Percentiles rank a stretch among this genome's conserved stretches.
phyloP scores from a whole-genome alignment of 2,888 invertebrate genomes.

The Pyrrhosoma nymphula region DNA sequence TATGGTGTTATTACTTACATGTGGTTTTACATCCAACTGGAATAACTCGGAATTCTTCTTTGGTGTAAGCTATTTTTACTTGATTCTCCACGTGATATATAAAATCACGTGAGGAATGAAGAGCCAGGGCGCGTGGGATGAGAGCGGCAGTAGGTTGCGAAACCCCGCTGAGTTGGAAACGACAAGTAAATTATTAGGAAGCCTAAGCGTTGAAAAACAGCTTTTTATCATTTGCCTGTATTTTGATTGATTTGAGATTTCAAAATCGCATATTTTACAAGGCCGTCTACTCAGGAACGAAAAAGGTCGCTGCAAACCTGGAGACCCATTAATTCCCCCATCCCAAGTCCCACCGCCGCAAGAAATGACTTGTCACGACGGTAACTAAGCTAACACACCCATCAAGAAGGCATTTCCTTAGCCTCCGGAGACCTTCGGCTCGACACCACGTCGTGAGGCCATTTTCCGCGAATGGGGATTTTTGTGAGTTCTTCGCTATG shows the following conservation, averaged over 20 bases:
- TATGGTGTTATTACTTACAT: too few species aligned
- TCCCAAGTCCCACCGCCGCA: background rate
- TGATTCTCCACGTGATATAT: too few species aligned
- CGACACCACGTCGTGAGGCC: background rate
- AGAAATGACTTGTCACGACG: background rate
- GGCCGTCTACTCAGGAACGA: background rate
- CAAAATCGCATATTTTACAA: background rate
- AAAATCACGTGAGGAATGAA: too few species aligned
- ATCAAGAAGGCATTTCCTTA: background rate
- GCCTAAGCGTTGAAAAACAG: background rate
- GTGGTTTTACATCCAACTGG: too few species aligned
- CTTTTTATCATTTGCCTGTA: background rate
- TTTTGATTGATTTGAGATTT: background rate
- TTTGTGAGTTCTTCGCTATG: background rate
- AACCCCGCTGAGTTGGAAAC: too few species aligned
- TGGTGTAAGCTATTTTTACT: too few species aligned
- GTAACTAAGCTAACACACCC: background rate
- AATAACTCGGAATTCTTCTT: too few species aligned
- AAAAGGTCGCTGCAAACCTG: background rate
- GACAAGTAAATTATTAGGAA: too few species aligned
- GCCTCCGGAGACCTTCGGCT: background rate
- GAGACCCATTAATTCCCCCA: background rate
- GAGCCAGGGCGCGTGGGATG: too few species aligned
- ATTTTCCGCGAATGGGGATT: background rate
- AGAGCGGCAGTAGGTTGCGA: too few species aligned